Conservation (phyloP, 2,797 vertebrate genomes). For the Hyperoplus lanceolatus region DNA sequence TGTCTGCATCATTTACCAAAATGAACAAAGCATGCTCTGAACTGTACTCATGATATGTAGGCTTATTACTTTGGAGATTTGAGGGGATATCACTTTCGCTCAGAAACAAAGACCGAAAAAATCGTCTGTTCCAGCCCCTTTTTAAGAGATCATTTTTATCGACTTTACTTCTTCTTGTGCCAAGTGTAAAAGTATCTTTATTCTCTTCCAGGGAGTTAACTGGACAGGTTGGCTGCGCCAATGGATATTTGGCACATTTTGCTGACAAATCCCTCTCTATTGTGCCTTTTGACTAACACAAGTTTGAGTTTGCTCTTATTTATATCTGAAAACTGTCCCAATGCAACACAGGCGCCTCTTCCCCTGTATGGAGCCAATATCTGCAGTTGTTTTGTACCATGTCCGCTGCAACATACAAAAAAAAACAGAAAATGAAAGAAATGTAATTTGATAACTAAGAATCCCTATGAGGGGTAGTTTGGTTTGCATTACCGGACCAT, state of each 20-base stretch:
- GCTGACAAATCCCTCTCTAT: slow-evolving; percentile 24
- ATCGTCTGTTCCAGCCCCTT: slow-evolving; percentile 37
- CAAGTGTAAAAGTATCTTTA: slow-evolving; percentile 30
- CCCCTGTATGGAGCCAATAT: no score
- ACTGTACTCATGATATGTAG: slow-evolving; percentile 47
- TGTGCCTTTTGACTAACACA: slow-evolving; percentile 24
- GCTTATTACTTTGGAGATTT: slow-evolving; percentile 40
- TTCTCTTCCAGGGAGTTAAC: slow-evolving; percentile 14
- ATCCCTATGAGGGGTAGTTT: not conserved
- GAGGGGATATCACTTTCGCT: slow-evolving; percentile 13
- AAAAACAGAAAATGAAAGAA: not conserved
- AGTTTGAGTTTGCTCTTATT: no score
- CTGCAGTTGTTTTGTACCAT: not conserved
- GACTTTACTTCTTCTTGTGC: slow-evolving; percentile 11
- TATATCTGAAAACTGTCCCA: no score
- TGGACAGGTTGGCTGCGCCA: slow-evolving; percentile 10
- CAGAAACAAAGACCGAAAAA: slow-evolving; percentile 25
- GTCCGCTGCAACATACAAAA: not conserved
- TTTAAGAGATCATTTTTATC: slow-evolving; percentile 12
- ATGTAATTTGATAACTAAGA: not conserved
- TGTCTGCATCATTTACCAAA: slow-evolving; percentile 38
- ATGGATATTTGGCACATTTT: slow-evolving; percentile 34
- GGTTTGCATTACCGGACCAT: not conserved
- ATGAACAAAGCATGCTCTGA: slow-evolving; percentile 31
- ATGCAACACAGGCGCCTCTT: no score